Evolutionary conservation across 2,888 invertebrate genomes (phyloP), one percentile per base, ranked within the genome.

Genomic region (Formica aserva): DNA sequence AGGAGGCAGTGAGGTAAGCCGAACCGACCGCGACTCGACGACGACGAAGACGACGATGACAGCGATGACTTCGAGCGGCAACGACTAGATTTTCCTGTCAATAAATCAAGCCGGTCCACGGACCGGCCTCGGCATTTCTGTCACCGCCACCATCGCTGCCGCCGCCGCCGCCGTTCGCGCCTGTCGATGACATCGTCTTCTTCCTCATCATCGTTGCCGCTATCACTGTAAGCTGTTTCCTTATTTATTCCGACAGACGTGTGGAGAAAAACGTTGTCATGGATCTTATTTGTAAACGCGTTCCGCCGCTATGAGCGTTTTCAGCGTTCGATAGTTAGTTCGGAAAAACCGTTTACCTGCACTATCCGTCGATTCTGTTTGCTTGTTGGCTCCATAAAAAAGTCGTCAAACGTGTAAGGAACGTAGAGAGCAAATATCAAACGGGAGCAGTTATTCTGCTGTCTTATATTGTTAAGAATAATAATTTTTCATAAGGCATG

Each of bases 71-170:
- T n/a, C 67, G 66, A 52, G 41, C 71, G 91, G 91, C 91, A 90
- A 86, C 92, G 93, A 94, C 94, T 94, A 94, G 94, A 94, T 94
- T 94, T 94, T 94, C 94, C 94, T 94, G 94, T 94, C 94, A 93
- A 94, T 94, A 94, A 94, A 94, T 94, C 94, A 94, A 94, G 90
- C 88, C 85, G 88, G 90, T 90, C 89, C 80, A 91, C 91, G 87
- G 91, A 87, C 88, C 91, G 93, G 91, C 93, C 93, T 92, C 93
- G 92, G 93, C 92, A 93, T 94, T 94, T 94, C 93, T 93, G 90
- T 92, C 89, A 91, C 88, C 90, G 52, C 18, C 66, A 52, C 66
- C 76, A 48, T 52, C 66, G 11, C 38, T 6, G 38, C 38, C 38
- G 3, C 9, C 38, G 38, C 38, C 38, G 3, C 9, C 38, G 41